phyloP scores from a whole-genome alignment of 2,888 invertebrate species.

The Plutella xylostella region DNA sequence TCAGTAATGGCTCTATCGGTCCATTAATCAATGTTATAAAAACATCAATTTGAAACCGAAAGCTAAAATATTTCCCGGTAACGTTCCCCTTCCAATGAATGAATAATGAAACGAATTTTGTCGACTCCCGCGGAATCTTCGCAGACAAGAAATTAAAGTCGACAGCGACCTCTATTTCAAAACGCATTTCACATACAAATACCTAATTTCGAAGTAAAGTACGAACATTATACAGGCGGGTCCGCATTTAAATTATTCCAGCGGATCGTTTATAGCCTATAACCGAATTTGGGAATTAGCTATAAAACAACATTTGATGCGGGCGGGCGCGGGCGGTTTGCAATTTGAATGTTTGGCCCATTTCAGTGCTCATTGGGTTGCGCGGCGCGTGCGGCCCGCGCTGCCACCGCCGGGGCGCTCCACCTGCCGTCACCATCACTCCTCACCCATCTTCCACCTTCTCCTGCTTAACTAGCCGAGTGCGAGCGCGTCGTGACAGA shows the following conservation, averaged over 20 bases:
- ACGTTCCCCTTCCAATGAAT: constrained; percentile 18
- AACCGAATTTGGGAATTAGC: constrained; percentile 71
- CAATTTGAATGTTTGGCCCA: constrained; percentile 66
- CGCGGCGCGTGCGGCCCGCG: constrained; percentile 49
- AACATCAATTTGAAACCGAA: constrained; percentile 6
- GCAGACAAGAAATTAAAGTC: constrained; percentile 50
- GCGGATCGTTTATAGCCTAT: constrained; percentile 71
- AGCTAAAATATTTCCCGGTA: constrained; percentile 15
- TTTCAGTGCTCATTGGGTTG: constrained; percentile 58
- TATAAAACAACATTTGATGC: constrained; percentile 71
- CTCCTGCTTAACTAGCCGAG: no score
- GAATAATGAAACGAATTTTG: constrained; percentile 19
- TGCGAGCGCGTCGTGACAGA: constrained; percentile 27
- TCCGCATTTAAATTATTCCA: constrained; percentile 69
- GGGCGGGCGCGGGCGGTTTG: constrained; percentile 65
- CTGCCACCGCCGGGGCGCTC: constrained; percentile 24
- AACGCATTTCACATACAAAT: constrained; percentile 70
- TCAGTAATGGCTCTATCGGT: no score
- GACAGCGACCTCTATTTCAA: constrained; percentile 57
- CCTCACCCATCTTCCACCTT: not conserved
- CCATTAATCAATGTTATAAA: no score
- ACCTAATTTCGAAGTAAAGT: constrained; percentile 67
- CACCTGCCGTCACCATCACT: constrained; percentile 9
- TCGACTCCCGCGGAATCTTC: constrained; percentile 21
- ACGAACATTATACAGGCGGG: constrained; percentile 67